Conservation (phyloP, 2,888 invertebrate genomes). For the Kryphioiulus occultus region DNA sequence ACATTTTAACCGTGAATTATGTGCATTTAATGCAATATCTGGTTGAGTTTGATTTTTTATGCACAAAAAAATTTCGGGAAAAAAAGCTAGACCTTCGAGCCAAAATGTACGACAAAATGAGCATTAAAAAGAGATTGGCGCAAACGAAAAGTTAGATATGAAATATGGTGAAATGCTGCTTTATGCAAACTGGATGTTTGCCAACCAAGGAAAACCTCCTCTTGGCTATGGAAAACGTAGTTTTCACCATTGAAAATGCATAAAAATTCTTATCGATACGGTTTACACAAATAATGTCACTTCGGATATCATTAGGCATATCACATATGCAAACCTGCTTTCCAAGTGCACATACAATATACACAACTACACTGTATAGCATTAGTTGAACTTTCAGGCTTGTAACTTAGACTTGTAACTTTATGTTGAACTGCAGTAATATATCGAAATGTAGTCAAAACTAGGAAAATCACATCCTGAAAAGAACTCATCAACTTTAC, state of each 20-base stretch:
- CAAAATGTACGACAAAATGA: slow-evolving; percentile 17
- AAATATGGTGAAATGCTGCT: not conserved
- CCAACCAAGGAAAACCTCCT: not conserved
- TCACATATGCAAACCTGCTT: not conserved
- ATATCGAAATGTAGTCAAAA: too few species aligned
- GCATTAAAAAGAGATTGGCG: slow-evolving; percentile 13
- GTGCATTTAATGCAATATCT: not conserved
- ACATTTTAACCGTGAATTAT: not conserved
- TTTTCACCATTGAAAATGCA: not conserved
- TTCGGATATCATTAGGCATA: not conserved
- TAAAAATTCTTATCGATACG: not conserved
- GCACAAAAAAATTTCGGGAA: not conserved
- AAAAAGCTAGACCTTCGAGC: not conserved
- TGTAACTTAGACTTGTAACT: too few species aligned
- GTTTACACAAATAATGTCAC: not conserved
- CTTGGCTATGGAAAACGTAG: not conserved
- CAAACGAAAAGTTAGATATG: slow-evolving; percentile 7
- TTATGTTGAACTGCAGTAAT: too few species aligned
- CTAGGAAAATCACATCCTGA: too few species aligned
- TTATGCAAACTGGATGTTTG: not conserved
- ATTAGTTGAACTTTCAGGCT: too few species aligned
- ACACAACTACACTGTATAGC: too few species aligned
- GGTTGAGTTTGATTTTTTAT: not conserved
- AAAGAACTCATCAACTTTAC: not conserved
- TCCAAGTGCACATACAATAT: too few species aligned